These are phyloP conservation scores for Vandiemenella viatica DNA, from an alignment of 2,888 invertebrate species.

Conservation along the genomic window DNA sequence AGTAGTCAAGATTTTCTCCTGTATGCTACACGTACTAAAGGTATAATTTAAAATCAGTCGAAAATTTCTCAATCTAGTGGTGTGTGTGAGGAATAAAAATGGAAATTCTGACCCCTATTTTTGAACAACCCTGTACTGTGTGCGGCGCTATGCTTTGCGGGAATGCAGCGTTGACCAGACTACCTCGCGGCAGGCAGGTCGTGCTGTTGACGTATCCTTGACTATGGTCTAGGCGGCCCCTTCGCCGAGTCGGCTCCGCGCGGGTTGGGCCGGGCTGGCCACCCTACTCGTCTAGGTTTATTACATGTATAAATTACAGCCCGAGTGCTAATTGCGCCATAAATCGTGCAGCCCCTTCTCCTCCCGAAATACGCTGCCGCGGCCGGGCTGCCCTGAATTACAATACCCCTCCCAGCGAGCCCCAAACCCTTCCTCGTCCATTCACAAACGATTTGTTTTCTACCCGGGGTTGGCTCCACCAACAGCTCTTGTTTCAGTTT, in stretches of 20 bases:
- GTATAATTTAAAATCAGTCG: too few species aligned
- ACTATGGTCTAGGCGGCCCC: too few species aligned
- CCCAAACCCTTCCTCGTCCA: constrained; percentile 3
- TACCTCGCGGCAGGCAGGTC: too few species aligned
- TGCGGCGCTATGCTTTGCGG: too few species aligned
- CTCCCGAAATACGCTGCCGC: constrained; percentile 3
- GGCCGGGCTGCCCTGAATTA: constrained; percentile 9
- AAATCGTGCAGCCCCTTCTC: constrained; percentile 16
- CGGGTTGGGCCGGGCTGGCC: neutral
- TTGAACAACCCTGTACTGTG: too few species aligned
- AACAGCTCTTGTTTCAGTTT: neutral
- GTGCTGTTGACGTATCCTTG: too few species aligned
- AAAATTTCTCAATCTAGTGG: too few species aligned
- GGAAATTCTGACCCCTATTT: too few species aligned
- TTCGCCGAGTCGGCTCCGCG: neutral
- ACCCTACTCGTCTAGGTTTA: constrained; percentile 14
- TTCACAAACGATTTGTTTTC: constrained; percentile 3
- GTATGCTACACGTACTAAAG: too few species aligned
- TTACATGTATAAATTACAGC: constrained; percentile 20
- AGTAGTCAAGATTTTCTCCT: too few species aligned
- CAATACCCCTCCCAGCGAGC: constrained; percentile 9
- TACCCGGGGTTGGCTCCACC: neutral
- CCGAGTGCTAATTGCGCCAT: constrained; percentile 19
- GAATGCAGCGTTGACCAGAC: too few species aligned
- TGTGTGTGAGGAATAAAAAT: too few species aligned